Evolutionary conservation across 2,113 vertebrate species (phyloP).

Genomic region (Abramis brama): DNA sequence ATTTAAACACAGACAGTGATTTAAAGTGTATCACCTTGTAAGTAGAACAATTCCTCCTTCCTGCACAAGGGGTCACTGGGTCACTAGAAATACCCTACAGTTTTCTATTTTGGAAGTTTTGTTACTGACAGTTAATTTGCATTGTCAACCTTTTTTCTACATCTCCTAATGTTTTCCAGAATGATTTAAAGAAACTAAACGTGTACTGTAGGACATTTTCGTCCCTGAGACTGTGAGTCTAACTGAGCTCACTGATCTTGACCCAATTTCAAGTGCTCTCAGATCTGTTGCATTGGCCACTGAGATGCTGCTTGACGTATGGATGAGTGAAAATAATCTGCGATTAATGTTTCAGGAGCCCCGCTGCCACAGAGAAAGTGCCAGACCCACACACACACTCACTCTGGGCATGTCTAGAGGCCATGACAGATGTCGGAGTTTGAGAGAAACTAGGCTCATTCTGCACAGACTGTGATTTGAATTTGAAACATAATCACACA

Average conservation of each 20-base stretch:
- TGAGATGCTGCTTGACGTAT: conserved; percentile 39
- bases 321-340: conserved; percentile 52
- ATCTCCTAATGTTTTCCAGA: neutral
- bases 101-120: neutral
- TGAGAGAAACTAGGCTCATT: conserved; percentile 74
- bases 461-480: conserved; percentile 71
- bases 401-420: conserved; percentile 72
- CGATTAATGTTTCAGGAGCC: conserved; percentile 58
- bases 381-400: conserved; percentile 47
- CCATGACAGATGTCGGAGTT: conserved; percentile 78
- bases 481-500: conserved; percentile 58
- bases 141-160: neutral
- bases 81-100: neutral
- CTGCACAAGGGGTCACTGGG: conserved; percentile 17
- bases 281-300: conserved; percentile 47
- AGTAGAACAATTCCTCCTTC: neutral
- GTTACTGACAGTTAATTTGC: neutral
- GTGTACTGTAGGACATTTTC: neutral
- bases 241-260: conserved; percentile 13
- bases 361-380: conserved; percentile 52
- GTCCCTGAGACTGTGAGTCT: neutral
- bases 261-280: conserved; percentile 33
- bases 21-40: neutral
- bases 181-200: neutral
- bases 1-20: neutral